phyloP scores from a whole-genome alignment of 2,888 invertebrate genomes.

The Autographa gamma region DNA sequence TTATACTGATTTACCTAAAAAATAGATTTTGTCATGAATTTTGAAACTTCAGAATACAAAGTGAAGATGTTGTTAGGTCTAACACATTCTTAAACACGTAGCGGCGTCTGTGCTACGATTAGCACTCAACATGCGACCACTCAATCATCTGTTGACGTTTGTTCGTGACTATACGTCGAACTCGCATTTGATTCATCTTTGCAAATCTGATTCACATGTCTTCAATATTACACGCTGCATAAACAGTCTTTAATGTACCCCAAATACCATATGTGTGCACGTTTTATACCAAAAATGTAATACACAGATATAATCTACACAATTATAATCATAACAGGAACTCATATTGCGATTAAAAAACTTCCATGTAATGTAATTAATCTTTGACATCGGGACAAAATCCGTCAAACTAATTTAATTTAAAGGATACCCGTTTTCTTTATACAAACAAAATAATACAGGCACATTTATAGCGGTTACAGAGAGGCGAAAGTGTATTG shows the following conservation, averaged over 20 bases:
- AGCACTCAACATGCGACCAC: slow-evolving; percentile 65
- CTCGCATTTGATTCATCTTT: slow-evolving; percentile 50
- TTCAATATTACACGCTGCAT: slow-evolving; percentile 21
- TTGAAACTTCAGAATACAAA: background rate
- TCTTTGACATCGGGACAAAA: slow-evolving; percentile 68
- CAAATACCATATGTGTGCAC: background rate
- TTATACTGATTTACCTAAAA: background rate
- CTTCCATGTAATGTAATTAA: slow-evolving; percentile 50
- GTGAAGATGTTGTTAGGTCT: slow-evolving; percentile 15
- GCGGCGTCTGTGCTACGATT: slow-evolving; percentile 57
- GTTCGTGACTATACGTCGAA: slow-evolving; percentile 58
- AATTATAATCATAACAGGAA: slow-evolving; percentile 18
- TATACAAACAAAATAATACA: slow-evolving; percentile 85
- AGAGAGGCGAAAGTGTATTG: slow-evolving; percentile 85
- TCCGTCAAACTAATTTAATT: slow-evolving; percentile 84
- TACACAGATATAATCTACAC: slow-evolving; percentile 16
- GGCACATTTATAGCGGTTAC: slow-evolving; percentile 84
- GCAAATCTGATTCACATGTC: slow-evolving; percentile 28
- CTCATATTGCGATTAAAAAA: slow-evolving; percentile 43
- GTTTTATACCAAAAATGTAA: slow-evolving; percentile 6
- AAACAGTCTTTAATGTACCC: slow-evolving; percentile 18
- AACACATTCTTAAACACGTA: slow-evolving; percentile 38
- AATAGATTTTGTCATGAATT: background rate
- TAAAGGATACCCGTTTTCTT: slow-evolving; percentile 83
- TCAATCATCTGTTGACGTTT: slow-evolving; percentile 63